Evolutionary conservation across 2,888 invertebrate species (phyloP).

Genomic region (Pandemis heparana): DNA sequence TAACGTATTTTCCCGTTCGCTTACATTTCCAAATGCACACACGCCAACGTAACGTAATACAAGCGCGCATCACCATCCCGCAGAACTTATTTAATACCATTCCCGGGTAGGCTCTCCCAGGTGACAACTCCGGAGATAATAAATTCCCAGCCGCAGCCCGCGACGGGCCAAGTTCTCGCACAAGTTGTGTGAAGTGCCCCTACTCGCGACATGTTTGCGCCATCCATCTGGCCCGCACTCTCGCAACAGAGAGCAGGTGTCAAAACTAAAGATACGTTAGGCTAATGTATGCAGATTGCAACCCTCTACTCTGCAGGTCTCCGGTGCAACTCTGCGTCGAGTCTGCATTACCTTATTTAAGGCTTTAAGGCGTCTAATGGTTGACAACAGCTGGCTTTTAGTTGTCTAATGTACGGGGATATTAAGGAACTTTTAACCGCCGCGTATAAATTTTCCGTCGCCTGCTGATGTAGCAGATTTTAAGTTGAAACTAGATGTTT

Average conservation of each 20-base stretch:
- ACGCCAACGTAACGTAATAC: background rate
- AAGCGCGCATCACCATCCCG: constrained; percentile 14
- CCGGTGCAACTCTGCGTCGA: constrained; percentile 44
- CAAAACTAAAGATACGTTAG: constrained; percentile 82
- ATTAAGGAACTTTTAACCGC: constrained; percentile 50
- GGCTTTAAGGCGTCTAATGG: constrained; percentile 38
- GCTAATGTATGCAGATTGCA: constrained; percentile 85
- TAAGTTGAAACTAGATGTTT: constrained; percentile 24
- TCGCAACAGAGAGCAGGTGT: constrained; percentile 72
- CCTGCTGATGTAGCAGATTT: constrained; percentile 25
- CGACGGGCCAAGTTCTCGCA: constrained; percentile 50
- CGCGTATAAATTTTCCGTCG: constrained; percentile 30
- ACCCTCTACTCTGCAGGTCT: constrained; percentile 49
- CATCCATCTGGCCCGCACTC: constrained; percentile 70
- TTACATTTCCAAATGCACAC: background rate
- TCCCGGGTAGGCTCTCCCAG: constrained; percentile 54
- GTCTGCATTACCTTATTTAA: constrained; percentile 65
- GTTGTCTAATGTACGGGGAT: constrained; percentile 65
- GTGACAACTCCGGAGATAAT: constrained; percentile 45
- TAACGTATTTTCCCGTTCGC: background rate
- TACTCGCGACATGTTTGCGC: constrained; percentile 77
- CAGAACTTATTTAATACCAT: constrained; percentile 58
- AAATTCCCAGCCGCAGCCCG: constrained; percentile 30
- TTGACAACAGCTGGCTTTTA: constrained; percentile 54
- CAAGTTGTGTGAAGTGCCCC: constrained; percentile 57